Evolutionary conservation across 2,888 invertebrate species (phyloP).

Genomic region (Andrena bucephala): DNA sequence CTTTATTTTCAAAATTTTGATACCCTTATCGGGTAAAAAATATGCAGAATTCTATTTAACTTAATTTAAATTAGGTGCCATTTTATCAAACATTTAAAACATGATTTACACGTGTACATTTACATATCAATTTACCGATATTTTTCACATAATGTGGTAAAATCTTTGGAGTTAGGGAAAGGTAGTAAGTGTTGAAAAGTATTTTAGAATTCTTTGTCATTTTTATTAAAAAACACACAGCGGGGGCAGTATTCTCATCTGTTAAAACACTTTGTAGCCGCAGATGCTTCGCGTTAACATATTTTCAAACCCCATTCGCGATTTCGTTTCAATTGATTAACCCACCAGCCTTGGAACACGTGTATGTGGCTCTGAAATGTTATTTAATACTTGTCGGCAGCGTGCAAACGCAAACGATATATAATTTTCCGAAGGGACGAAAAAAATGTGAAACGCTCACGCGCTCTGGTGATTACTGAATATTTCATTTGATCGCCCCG

Average conservation of each 20-base stretch:
- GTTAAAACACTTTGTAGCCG: background rate
- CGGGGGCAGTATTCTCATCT: background rate
- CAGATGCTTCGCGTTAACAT: background rate
- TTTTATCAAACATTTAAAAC: too few species aligned
- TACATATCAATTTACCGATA: too few species aligned
- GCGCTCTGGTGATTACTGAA: constrained; percentile 61
- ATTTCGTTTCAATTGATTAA: background rate
- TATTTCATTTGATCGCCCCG: constrained; percentile 52
- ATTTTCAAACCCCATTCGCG: background rate
- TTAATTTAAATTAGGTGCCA: too few species aligned
- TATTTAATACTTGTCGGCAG: constrained; percentile 6
- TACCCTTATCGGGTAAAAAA: too few species aligned
- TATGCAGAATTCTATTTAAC: too few species aligned
- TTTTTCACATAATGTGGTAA: too few species aligned
- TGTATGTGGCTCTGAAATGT: background rate
- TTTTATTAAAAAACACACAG: background rate
- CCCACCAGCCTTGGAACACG: background rate
- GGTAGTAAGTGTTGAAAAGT: too few species aligned
- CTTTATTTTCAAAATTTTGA: too few species aligned
- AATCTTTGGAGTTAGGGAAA: too few species aligned
- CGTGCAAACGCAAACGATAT: background rate
- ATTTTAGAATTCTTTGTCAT: too few species aligned
- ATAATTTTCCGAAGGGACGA: background rate
- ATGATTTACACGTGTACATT: too few species aligned
- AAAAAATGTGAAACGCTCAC: constrained; percentile 43